Percentiles rank a stretch among this genome's conserved stretches.
Evolutionary conservation across 2,797 vertebrate species (phyloP).

Genomic region (Pangasius larnaudii): DNA sequence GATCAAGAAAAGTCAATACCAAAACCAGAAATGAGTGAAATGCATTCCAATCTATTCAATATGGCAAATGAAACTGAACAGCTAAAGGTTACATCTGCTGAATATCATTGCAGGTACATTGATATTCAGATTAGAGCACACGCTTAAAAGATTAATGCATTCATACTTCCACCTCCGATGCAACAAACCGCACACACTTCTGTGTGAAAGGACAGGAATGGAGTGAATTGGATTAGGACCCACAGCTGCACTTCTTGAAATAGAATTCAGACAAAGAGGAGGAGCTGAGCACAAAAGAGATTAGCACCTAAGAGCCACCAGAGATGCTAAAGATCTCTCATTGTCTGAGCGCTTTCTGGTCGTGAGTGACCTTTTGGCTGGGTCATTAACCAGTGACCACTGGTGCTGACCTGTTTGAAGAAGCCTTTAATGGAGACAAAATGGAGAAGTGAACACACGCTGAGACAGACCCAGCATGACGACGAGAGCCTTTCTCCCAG

Average conservation of each 20-base stretch:
- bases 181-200: slow-evolving; percentile 31
- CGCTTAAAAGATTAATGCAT: slow-evolving; percentile 14
- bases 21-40: not conserved
- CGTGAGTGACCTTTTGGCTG: slow-evolving; percentile 64
- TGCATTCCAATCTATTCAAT: not conserved
- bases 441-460: slow-evolving; percentile 38
- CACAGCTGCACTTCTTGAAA: slow-evolving; percentile 54
- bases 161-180: slow-evolving; percentile 25
- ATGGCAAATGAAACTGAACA: not conserved
- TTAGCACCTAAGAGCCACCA: slow-evolving; percentile 44
- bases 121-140: slow-evolving; percentile 24
- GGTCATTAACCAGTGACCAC: slow-evolving; percentile 66
- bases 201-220: slow-evolving; percentile 31
- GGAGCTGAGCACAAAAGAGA: slow-evolving; percentile 47
- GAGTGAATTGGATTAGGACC: slow-evolving; percentile 48
- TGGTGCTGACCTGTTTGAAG: slow-evolving; percentile 54
- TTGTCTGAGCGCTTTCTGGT: slow-evolving; percentile 55
- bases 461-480: slow-evolving; percentile 28
- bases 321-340: slow-evolving; percentile 53
- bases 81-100: slow-evolving; percentile 10
- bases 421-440: slow-evolving; percentile 1
- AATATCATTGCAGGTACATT: slow-evolving; percentile 13
- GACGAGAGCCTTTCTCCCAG: slow-evolving; percentile 44
- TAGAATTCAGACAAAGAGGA: slow-evolving; percentile 47
- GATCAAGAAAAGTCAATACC: not conserved